These are phyloP conservation scores for Melipona quadrifasciata DNA, from an alignment of 1,140 invertebrate species.

Conservation along the genomic window DNA sequence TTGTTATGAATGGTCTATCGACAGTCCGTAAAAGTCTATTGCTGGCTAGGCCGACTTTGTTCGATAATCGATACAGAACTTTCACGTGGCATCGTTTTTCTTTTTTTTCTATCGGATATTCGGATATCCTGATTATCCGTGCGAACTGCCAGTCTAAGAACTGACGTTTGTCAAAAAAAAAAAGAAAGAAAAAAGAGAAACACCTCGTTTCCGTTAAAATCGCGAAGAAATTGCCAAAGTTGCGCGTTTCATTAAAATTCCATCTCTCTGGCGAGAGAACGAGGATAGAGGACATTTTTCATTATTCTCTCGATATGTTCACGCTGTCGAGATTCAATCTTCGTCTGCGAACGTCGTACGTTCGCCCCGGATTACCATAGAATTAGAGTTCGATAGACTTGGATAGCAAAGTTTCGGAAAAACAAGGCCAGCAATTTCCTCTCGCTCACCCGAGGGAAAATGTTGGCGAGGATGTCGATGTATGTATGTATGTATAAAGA, in stretches of 20 bases:
- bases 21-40: constrained; percentile 8
- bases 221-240: no score
- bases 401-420: not conserved
- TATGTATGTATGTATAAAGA: not conserved
- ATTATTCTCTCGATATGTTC: not conserved
- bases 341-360: not conserved
- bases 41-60: not conserved
- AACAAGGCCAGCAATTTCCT: constrained; percentile 3
- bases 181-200: not conserved
- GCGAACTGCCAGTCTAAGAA: not conserved
- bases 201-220: not conserved
- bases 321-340: not conserved
- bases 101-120: not conserved
- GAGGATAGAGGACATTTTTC: not conserved
- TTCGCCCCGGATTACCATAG: not conserved
- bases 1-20: constrained; percentile 16
- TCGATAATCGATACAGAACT: constrained; percentile 25
- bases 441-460: not conserved
- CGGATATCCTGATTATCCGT: constrained; percentile 27
- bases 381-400: constrained; percentile 5
- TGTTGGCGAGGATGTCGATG: no score
- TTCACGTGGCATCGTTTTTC: not conserved
- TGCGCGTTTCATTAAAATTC: not conserved
- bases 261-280: no score
- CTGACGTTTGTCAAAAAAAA: not conserved